Conservation (phyloP, 53 echinoderm and acorn worm genomes). For the Pentamera pediparva region DNA sequence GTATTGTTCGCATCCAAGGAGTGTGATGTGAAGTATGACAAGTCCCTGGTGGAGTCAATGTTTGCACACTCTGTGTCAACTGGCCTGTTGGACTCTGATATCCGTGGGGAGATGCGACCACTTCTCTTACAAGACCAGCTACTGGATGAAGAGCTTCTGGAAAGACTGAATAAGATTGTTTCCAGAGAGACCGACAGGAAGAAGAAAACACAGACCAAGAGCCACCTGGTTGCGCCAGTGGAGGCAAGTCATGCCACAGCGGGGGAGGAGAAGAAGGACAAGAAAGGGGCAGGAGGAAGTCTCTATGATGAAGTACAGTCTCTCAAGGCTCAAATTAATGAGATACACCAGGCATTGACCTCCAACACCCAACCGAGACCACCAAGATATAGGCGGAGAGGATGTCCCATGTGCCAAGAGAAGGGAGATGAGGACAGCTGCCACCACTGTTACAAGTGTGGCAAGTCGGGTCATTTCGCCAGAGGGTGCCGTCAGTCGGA, state of each 20-base stretch:
- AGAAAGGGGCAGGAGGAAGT: not conserved
- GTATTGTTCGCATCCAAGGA: not conserved
- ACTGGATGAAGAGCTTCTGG: slow-evolving; percentile 22
- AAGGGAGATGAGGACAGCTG: slow-evolving; percentile 3
- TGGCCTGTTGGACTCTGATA: not conserved
- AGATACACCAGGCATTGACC: slow-evolving; percentile 15
- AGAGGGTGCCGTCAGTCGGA: slow-evolving; percentile 15
- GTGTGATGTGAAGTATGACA: no score
- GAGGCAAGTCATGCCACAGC: no score
- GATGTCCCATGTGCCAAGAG: not conserved
- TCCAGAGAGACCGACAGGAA: slow-evolving; percentile 9
- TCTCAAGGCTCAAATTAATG: not conserved
- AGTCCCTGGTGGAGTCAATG: slow-evolving; percentile 16
- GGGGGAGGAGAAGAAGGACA: not conserved
- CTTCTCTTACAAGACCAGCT: not conserved
- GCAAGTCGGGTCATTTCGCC: slow-evolving; percentile 5
- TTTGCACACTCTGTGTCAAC: slow-evolving; percentile 1
- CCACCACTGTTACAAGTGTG: slow-evolving; percentile 32
- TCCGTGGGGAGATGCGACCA: slow-evolving; percentile 15
- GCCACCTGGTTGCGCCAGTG: not conserved
- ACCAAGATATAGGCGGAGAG: not conserved
- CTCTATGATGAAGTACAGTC: slow-evolving; percentile 6
- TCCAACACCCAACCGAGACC: not conserved
- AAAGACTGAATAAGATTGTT: slow-evolving; percentile 17
- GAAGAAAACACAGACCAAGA: not conserved